Evolutionary conservation across 2,113 vertebrate genomes (phyloP), one percentile per base, ranked within the genome.

Genomic region (Benitochromis conjunctus): DNA sequence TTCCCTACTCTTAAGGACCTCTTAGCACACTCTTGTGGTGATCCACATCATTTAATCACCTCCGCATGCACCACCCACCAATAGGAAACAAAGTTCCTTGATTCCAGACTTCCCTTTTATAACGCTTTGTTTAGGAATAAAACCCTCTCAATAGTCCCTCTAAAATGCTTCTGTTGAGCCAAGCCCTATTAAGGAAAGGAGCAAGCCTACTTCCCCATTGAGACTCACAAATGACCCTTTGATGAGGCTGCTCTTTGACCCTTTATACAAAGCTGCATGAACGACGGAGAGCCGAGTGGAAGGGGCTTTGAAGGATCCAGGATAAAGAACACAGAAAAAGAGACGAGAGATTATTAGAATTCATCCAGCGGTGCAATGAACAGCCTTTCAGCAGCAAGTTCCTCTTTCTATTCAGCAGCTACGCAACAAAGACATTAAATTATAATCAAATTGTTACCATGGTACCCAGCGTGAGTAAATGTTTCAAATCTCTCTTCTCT

Each of bases 381-480:
- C 84, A 54, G 89, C 92, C 92, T 95, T 96, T 95, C 92, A 95
- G 86, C 74, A 6, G 74, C 80, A 34, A 92, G 89, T 94, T 93
- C 84, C 86, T 92, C 86, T 93, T 92, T 88, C 92, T 92, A 91
- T 92, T 94, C 92, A 93, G 81, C 90, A 91, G 93, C 93, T 91
- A 86, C 85, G 94, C 92, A 92, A 96, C 92, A 96, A 95, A 96
- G 78, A 90, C 92, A 92, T 92, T 86, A 90, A 94, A 92, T 94
- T 90, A 93, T 90, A 92, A 93, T 84, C 62, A 90, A 92, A 92
- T 91, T 90, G 95, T 96, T 95, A 89, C 95, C 94, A 95, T 96
- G 94, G 92, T 82, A 89, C 80, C 94, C 87, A 11, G 10, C 82
- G 29, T 78, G 76, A 88, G 93, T 89, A 93, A 91, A 95, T 88